Evolutionary conservation across 2,113 vertebrate genomes (phyloP).

Genomic region (Gobius niger): DNA sequence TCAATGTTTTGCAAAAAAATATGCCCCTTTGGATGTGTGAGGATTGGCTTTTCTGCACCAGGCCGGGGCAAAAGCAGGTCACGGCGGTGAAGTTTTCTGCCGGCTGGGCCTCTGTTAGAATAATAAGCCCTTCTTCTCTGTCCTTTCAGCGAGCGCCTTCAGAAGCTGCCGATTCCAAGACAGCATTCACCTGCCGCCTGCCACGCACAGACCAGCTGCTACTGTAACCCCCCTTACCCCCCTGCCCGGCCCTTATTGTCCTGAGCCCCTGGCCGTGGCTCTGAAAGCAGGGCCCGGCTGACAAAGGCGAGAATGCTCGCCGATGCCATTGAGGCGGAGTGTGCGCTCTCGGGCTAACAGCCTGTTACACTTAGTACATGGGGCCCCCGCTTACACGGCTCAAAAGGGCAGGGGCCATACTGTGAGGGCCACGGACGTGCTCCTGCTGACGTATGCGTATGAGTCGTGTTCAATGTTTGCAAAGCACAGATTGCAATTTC

Average conservation of each 20-base stretch:
- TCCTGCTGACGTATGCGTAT: neutral
- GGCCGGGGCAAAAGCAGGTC: no score
- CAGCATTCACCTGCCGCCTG: constrained; percentile 72
- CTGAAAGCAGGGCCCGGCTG: constrained; percentile 41
- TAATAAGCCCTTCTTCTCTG: constrained; percentile 15
- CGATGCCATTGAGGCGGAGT: constrained; percentile 40
- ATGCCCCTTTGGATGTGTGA: no score
- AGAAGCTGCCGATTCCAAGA: constrained; percentile 60
- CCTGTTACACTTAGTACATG: constrained; percentile 5
- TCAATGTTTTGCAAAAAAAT: no score
- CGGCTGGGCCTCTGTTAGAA: constrained; percentile 8
- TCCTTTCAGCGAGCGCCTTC: constrained; percentile 57
- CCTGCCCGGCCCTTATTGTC: constrained; percentile 48
- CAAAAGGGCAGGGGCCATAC: constrained; percentile 1
- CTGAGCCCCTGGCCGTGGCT: constrained; percentile 50
- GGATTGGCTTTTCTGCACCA: no score
- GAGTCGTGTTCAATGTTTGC: constrained; percentile 2
- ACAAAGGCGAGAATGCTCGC: constrained; percentile 48
- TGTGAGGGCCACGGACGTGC: neutral
- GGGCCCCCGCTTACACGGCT: neutral
- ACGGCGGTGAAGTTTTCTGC: no score
- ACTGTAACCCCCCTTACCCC: constrained; percentile 51
- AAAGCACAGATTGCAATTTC: neutral
- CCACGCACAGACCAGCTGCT: constrained; percentile 71
- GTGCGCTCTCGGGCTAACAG: constrained; percentile 6